phyloP scores from a whole-genome alignment of 2,113 vertebrate genomes.

The Albula goreensis region DNA sequence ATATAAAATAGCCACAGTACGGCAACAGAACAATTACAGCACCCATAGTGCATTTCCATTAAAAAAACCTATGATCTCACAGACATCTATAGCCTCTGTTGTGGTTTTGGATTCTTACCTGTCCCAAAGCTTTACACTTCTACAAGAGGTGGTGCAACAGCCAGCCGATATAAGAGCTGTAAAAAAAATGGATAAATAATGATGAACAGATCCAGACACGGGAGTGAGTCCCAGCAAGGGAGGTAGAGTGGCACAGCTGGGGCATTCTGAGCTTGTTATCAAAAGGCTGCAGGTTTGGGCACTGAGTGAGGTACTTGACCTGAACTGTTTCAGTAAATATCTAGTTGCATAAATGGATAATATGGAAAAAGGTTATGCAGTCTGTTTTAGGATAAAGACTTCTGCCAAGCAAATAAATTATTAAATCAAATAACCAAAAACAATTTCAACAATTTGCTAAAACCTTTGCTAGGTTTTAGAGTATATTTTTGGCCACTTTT shows the following conservation, averaged over 20 bases:
- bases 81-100: slow-evolving; percentile 53
- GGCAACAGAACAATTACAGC: neutral
- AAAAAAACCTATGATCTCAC: neutral
- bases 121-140: slow-evolving; percentile 75
- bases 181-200: slow-evolving; percentile 6
- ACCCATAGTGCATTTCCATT: neutral
- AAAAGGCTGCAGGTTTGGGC: neutral
- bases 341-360: neutral
- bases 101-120: slow-evolving; percentile 38
- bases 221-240: neutral
- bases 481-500: too few species aligned
- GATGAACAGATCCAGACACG: neutral
- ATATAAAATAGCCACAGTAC: neutral
- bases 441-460: neutral
- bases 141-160: slow-evolving; percentile 75
- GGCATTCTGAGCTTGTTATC: neutral
- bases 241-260: neutral
- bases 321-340: neutral
- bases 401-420: neutral
- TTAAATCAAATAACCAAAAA: neutral
- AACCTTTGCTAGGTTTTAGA: neutral
- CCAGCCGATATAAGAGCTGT: slow-evolving; percentile 65
- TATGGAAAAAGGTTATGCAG: neutral
- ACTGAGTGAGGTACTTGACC: neutral
- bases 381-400: neutral